These are phyloP conservation scores for Calyptommatus sinebrachiatus DNA, from an alignment of 2,113 vertebrate species.

Conservation along the genomic window DNA sequence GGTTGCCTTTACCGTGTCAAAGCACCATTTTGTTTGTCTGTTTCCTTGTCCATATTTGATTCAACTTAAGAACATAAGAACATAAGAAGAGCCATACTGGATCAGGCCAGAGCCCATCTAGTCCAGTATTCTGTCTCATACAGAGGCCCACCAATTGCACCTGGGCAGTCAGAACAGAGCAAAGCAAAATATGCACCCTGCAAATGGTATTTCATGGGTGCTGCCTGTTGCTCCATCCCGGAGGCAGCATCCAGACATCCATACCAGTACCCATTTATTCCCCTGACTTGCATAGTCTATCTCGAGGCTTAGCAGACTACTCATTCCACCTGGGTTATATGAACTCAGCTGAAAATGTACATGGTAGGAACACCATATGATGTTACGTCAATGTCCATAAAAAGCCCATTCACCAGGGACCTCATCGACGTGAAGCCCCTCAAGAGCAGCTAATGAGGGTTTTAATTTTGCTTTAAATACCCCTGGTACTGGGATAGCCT, in stretches of 20 bases:
- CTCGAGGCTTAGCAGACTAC: conserved; percentile 15
- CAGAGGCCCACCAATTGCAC: no score
- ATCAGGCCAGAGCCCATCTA: no score
- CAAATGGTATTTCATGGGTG: no score
- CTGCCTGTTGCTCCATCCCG: no score
- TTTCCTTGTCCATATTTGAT: neutral
- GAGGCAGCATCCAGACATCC: no score
- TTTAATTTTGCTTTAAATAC: conserved; percentile 60
- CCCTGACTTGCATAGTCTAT: no score
- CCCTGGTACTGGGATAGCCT: conserved; percentile 55
- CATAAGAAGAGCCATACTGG: no score
- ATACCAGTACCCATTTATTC: no score
- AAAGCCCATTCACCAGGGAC: conserved; percentile 56
- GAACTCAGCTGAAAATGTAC: conserved; percentile 56
- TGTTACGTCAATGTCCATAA: conserved; percentile 56
- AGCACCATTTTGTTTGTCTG: neutral
- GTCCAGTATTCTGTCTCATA: no score
- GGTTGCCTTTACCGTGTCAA: neutral
- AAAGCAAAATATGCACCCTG: no score
- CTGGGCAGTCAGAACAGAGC: no score
- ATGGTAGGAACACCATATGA: conserved; percentile 58
- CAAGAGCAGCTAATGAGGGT: conserved; percentile 55
- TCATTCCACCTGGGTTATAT: conserved; percentile 47
- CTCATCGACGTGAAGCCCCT: conserved; percentile 57
- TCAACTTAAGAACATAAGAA: no score